A percentile compares a stretch with the other conserved stretches of the same genome.
These are phyloP conservation scores for Temnothorax rugatulus DNA, from an alignment of 2,888 invertebrate species.

Conservation along the genomic window DNA sequence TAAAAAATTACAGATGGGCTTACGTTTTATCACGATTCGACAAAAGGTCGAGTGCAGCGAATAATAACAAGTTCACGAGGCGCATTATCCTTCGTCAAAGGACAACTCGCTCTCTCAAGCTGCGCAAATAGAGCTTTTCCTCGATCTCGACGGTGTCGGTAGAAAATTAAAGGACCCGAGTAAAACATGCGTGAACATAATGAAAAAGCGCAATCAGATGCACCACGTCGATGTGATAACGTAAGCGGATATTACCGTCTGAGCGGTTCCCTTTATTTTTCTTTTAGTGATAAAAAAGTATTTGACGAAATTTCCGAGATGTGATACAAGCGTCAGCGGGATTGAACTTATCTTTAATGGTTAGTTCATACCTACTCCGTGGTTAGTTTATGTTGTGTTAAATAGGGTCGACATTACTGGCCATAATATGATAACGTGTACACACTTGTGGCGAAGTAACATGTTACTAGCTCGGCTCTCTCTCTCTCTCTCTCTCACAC, in stretches of 20 bases:
- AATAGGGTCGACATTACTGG: slow-evolving; percentile 41
- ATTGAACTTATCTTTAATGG: slow-evolving; percentile 47
- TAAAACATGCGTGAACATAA: background rate
- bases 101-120: background rate
- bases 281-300: slow-evolving; percentile 59
- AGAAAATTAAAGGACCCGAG: background rate
- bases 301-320: slow-evolving; percentile 4
- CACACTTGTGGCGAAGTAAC: slow-evolving; percentile 10
- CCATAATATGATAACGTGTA: slow-evolving; percentile 17
- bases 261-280: slow-evolving; percentile 22
- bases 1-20: slow-evolving; percentile 7
- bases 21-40: background rate
- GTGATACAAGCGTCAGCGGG: background rate
- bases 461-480: slow-evolving; percentile 22
- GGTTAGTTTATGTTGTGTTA: slow-evolving; percentile 65
- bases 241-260: background rate
- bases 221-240: background rate
- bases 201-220: background rate
- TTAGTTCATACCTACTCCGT: slow-evolving; percentile 29
- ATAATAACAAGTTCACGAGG: slow-evolving; percentile 16
- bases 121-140: background rate
- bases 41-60: background rate
- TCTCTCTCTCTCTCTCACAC: slow-evolving; percentile 27
- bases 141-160: background rate
- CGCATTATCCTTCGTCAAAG: slow-evolving; percentile 15